Base-by-base conservation (phyloP, 2,113 vertebrate genomes). In the Beaufortia kweichowensis region DNA sequence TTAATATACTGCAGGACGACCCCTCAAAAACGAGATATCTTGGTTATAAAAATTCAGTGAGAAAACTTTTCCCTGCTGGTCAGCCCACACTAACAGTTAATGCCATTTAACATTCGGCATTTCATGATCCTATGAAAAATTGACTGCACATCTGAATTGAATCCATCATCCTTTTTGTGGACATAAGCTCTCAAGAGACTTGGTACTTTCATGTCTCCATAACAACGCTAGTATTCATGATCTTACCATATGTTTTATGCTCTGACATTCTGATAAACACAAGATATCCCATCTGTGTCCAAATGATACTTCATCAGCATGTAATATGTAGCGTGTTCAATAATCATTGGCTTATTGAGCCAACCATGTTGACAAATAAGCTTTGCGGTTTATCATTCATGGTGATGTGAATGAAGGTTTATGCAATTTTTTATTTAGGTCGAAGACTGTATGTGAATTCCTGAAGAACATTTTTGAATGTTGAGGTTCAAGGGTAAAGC, bases 401-500 rank as follows among this genome's bases (percentile, higher is more conserved):
- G 15, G 15, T 6, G 14, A 35, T 39, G 53, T 26, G 53, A 57
- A 71, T 19, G n/a, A 71, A 71, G 33, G 23, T 21, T 71, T 33
- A 59, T 57, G 53, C 53, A 59, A 41, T 57, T 15, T 31, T 53
- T 53, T 53, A 53, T 9, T n/a, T n/a, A n/a, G n/a, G n/a, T n/a
- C n/a, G n/a, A n/a, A n/a, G 3, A 0, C 29, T 55, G 48, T 28
- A 55, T 7, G 29, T 11, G 33, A 6, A 9, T 55, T 23, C 15
- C 48, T 55, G 48, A 53, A 69, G 66, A 28, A 69, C 66, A 69
- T 69, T 55, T 69, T 69, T 3, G 1, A 6, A 55, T 15, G 15
- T 10, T 39, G 70, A 28, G 70, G 57, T 74, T 74, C 53, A 79
- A 57, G 62, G 71, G 63, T 59, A 75, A 48, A 60, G 39, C n/a